phyloP scores from a whole-genome alignment of 2,113 vertebrate species.

The Eubucco bourcierii region DNA sequence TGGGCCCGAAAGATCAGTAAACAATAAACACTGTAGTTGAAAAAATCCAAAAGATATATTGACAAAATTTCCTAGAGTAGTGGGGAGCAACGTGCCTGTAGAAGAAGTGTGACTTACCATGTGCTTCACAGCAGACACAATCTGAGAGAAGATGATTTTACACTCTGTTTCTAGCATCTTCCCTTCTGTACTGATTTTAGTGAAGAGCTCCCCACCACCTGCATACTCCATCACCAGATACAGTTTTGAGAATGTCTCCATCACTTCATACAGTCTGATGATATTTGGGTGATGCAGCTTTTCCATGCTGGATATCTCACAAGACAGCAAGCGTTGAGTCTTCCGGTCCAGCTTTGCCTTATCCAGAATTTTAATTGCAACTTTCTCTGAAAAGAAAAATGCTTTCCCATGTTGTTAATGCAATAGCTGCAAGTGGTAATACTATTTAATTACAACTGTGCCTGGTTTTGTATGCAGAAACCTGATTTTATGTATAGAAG shows the following conservation, averaged over 20 bases:
- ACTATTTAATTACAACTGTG: neutral
- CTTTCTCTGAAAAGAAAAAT: conserved; percentile 85
- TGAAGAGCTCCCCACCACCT: conserved; percentile 93
- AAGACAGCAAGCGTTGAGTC: conserved; percentile 90
- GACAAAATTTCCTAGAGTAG: neutral
- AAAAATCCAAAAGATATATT: neutral
- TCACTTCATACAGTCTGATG: conserved; percentile 97
- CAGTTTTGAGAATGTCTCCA: conserved; percentile 92
- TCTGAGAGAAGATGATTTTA: conserved; percentile 94
- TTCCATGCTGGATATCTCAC: conserved; percentile 98
- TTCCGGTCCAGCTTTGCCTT: conserved; percentile 96
- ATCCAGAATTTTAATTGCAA: conserved; percentile 97
- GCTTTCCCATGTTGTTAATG: neutral
- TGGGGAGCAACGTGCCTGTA: neutral
- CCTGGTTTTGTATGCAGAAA: neutral
- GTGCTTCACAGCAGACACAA: conserved; percentile 95
- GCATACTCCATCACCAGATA: conserved; percentile 97
- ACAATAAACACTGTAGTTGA: neutral
- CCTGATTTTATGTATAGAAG: neutral
- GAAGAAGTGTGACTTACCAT: conserved; percentile 82
- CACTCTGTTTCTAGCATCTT: conserved; percentile 88
- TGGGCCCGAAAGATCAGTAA: neutral
- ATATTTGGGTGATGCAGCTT: conserved; percentile 95
- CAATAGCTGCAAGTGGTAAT: neutral
- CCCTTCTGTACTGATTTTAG: conserved; percentile 91